Evolutionary conservation across 2,888 invertebrate species (phyloP).

Genomic region (Chalcosyrphus nemorum): DNA sequence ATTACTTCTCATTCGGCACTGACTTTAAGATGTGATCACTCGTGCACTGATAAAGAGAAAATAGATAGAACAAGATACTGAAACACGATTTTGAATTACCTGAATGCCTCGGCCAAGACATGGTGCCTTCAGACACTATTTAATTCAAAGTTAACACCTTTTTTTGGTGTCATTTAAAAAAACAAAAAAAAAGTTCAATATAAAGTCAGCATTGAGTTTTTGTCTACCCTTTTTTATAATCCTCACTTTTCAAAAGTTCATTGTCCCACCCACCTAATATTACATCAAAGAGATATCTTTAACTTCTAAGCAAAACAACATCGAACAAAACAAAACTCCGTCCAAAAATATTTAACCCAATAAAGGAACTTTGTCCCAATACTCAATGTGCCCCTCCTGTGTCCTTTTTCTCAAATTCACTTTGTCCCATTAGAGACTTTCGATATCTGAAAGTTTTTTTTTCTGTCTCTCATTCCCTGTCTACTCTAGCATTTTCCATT

Average conservation of each 20-base stretch:
- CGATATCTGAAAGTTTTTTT: constrained; percentile 50
- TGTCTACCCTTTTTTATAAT: neutral
- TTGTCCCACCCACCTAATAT: neutral
- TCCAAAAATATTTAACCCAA: constrained; percentile 53
- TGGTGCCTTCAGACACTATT: no score
- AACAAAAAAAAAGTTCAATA: no score
- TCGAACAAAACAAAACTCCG: neutral
- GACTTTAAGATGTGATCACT: no score
- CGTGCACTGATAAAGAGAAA: no score
- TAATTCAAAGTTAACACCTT: no score
- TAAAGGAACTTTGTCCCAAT: constrained; percentile 55
- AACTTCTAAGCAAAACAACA: constrained; percentile 21
- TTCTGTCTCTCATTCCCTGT: neutral
- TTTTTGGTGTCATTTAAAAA: no score
- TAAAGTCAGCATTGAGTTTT: neutral
- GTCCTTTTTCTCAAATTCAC: constrained; percentile 51
- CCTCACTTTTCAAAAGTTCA: neutral
- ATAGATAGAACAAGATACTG: no score
- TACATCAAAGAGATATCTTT: neutral
- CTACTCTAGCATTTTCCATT: constrained; percentile 45
- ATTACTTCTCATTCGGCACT: no score
- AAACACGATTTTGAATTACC: no score
- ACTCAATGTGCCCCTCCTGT: neutral
- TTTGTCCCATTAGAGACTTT: constrained; percentile 59
- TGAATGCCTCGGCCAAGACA: no score